These are phyloP conservation scores for Netelia melanura DNA, from an alignment of 2,888 invertebrate species.

Conservation along the genomic window DNA sequence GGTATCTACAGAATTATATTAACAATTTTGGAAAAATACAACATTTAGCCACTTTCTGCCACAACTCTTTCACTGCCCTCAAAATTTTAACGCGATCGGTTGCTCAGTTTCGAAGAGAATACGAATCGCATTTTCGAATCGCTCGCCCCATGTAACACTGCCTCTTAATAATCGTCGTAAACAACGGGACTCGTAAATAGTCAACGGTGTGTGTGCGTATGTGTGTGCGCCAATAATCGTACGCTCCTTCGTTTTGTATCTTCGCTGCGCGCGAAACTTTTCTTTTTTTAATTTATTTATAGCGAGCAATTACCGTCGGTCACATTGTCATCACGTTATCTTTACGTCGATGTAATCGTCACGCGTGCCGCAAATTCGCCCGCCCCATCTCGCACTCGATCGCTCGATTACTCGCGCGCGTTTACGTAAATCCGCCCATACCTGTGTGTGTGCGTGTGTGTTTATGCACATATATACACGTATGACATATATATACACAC, in stretches of 20 bases:
- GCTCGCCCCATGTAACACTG: too few species aligned
- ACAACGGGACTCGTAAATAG: too few species aligned
- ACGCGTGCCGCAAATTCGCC: slow-evolving; percentile 66
- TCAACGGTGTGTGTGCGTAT: background rate
- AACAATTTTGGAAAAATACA: too few species aligned
- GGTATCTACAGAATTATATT: too few species aligned
- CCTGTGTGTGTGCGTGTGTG: background rate
- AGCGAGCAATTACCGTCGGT: slow-evolving; percentile 58
- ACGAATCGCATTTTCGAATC: too few species aligned
- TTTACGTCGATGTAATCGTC: slow-evolving; percentile 68
- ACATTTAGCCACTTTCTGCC: too few species aligned
- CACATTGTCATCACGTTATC: slow-evolving; percentile 66
- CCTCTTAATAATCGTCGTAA: too few species aligned
- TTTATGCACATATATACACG: background rate
- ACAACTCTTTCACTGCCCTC: too few species aligned
- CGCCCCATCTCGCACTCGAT: slow-evolving; percentile 36
- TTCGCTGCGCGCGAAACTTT: background rate
- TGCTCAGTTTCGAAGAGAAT: too few species aligned
- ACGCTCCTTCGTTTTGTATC: background rate
- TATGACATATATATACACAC: slow-evolving; percentile 2
- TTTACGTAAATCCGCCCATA: too few species aligned
- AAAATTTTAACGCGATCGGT: too few species aligned
- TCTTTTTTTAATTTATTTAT: slow-evolving; percentile 32
- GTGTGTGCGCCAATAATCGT: background rate
- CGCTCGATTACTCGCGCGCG: background rate